A percentile compares a stretch with the other conserved stretches of the same genome.
Conservation (phyloP, 2,113 vertebrate species). For the Neoarius graeffei region DNA sequence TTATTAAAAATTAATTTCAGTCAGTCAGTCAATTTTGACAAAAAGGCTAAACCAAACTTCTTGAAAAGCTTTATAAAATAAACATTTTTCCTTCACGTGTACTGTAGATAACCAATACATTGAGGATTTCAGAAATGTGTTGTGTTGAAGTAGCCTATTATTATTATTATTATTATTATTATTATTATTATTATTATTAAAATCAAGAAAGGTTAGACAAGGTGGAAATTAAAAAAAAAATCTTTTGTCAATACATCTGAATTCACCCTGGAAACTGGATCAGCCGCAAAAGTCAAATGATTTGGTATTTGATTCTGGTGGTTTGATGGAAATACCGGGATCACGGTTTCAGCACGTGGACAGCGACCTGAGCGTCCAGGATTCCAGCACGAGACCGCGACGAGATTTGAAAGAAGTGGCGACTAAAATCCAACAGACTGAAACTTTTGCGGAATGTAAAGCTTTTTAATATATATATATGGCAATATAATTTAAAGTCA, state of each 20-base stretch:
- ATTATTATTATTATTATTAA: background rate
- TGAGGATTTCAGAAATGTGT: background rate
- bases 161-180: no score
- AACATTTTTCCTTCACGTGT: background rate
- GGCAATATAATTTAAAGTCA: background rate
- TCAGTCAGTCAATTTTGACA: background rate
- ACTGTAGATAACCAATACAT: background rate
- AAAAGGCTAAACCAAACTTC: background rate
- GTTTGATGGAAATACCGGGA: background rate
- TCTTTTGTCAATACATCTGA: background rate
- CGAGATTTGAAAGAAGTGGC: background rate
- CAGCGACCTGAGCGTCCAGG: background rate
- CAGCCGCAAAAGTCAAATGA: background rate
- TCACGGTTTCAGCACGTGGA: conserved; percentile 32
- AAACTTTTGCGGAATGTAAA: background rate
- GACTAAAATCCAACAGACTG: background rate
- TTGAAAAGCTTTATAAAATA: background rate
- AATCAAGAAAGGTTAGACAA: background rate
- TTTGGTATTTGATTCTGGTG: background rate
- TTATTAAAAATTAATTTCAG: background rate
- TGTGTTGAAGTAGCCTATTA: background rate
- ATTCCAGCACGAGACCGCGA: background rate
- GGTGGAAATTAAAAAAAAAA: background rate
- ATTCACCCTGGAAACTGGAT: background rate
- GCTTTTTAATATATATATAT: no score